A percentile compares a stretch with the other conserved stretches of the same genome.
Conservation (phyloP, 1,140 invertebrate species). For the Anoplolepis gracilipes region DNA sequence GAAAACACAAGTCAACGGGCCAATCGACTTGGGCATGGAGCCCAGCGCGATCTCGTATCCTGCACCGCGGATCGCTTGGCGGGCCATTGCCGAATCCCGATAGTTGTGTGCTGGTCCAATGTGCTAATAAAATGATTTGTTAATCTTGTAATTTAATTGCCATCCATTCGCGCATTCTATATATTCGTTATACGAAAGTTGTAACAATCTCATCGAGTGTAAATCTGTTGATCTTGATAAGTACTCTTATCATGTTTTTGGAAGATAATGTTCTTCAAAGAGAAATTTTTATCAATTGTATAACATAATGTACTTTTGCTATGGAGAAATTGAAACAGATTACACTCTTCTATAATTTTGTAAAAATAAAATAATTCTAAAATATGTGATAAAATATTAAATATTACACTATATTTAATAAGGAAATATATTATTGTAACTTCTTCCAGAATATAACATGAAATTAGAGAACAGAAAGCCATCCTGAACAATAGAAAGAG, state of each 20-base stretch:
- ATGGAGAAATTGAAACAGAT: background rate
- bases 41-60: conserved; percentile 99
- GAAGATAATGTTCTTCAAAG: background rate
- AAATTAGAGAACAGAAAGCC: background rate
- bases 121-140: conserved; percentile 89
- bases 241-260: background rate
- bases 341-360: background rate
- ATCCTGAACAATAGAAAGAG: background rate
- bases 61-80: conserved; percentile 98
- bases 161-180: background rate
- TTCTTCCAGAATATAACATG: background rate
- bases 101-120: conserved; percentile 99
- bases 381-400: background rate
- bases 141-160: background rate
- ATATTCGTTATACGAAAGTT: background rate
- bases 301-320: background rate
- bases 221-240: background rate
- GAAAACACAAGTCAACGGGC: conserved; percentile 98
- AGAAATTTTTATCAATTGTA: conserved; percentile 2
- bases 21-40: conserved; percentile 99
- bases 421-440: background rate
- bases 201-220: background rate
- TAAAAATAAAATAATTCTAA: background rate
- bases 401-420: background rate
- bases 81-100: conserved; percentile 98